Evolutionary conservation across 1,140 invertebrate genomes (phyloP).

Genomic region (Rhopalosiphum maidis): DNA sequence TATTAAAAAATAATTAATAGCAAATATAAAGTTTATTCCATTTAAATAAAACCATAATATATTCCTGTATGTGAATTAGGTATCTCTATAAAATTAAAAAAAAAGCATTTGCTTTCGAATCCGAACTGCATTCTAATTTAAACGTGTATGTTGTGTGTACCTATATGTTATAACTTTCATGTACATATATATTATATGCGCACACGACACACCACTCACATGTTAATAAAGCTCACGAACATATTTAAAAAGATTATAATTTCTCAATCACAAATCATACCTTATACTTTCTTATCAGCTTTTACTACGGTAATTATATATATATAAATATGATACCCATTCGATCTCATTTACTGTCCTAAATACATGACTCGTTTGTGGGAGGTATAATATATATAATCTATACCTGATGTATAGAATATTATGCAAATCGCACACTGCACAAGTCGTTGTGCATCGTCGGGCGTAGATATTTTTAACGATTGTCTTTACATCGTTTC

Average conservation of each 20-base stretch:
- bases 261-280: conserved; percentile 10
- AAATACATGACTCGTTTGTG: background rate
- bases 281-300: background rate
- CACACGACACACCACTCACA: background rate
- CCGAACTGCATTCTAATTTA: background rate
- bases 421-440: background rate
- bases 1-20: background rate
- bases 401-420: background rate
- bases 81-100: background rate
- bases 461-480: background rate
- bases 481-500: background rate
- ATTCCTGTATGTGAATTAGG: background rate
- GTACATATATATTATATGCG: background rate
- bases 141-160: background rate
- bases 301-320: background rate
- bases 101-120: background rate
- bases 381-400: background rate
- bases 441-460: background rate
- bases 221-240: background rate
- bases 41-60: background rate
- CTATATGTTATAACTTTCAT: background rate
- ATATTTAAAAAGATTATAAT: background rate
- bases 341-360: conserved; percentile 14
- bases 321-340: background rate
- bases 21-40: background rate